Conservation (phyloP, 2,113 vertebrate genomes). For the Recurvirostra avosetta region DNA sequence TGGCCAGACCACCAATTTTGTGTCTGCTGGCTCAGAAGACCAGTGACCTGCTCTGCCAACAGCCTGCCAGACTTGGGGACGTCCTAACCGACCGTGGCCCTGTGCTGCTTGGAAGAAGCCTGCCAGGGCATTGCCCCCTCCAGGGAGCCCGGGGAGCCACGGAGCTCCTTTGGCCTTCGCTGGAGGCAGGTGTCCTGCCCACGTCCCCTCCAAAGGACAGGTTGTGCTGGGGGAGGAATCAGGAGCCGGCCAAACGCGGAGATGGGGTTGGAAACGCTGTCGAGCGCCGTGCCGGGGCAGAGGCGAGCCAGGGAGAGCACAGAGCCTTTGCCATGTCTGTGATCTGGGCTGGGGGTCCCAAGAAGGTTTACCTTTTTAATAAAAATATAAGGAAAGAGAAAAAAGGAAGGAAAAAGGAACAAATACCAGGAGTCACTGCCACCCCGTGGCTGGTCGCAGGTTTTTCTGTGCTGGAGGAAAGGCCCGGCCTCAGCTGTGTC, state of each 20-base stretch:
- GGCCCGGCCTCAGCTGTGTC: too few relatives aligned
- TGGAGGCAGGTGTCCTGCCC: neutral
- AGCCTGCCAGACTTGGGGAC: neutral
- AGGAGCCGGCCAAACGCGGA: neutral
- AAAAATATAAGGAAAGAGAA: neutral
- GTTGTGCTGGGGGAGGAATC: neutral
- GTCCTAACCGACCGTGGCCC: neutral
- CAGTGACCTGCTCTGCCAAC: neutral
- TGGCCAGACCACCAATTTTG: neutral
- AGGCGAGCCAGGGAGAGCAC: neutral
- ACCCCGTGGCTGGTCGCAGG: neutral
- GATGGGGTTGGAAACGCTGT: neutral
- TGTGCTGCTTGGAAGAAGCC: neutral
- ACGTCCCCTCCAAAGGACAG: neutral
- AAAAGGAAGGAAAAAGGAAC: neutral
- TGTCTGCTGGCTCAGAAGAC: neutral
- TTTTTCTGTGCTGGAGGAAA: neutral
- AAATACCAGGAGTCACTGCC: neutral
- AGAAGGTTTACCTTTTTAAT: neutral
- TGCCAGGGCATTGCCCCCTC: neutral
- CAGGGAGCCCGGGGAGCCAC: accelerated
- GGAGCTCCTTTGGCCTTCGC: neutral
- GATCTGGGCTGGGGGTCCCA: too few relatives aligned
- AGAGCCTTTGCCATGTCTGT: neutral
- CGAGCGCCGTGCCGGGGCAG: neutral